A percentile compares a stretch with the other conserved stretches of the same genome.
Evolutionary conservation across 2,797 vertebrate species (phyloP).

Genomic region (Pelochelys cantorii): DNA sequence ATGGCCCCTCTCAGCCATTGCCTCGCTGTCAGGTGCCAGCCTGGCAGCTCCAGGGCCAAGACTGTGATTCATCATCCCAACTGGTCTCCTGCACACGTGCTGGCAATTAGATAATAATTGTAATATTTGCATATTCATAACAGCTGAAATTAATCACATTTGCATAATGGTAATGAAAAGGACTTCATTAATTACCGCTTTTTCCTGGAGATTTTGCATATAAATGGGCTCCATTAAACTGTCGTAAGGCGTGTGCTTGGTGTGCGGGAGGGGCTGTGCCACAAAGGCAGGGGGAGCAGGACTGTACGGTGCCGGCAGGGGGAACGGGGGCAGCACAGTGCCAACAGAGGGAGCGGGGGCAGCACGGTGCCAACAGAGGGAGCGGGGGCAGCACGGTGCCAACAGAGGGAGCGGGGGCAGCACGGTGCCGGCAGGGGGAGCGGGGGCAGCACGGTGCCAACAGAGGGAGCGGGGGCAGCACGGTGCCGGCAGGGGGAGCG

Average conservation of each 20-base stretch:
- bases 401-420: too few species aligned
- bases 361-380: too few species aligned
- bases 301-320: fast-evolving
- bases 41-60: neutral
- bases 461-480: too few species aligned
- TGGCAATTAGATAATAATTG: conserved; percentile 78
- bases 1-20: neutral
- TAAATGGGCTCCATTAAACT: conserved; percentile 67
- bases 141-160: conserved; percentile 81
- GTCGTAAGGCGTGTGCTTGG: neutral
- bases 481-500: too few species aligned
- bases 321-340: too few species aligned
- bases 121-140: conserved; percentile 83
- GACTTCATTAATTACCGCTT: conserved; percentile 80
- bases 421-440: too few species aligned
- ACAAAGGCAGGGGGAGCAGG: neutral
- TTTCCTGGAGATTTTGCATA: conserved; percentile 74
- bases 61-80: conserved; percentile 70
- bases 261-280: neutral
- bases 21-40: neutral
- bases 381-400: too few species aligned
- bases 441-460: too few species aligned
- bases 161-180: conserved; percentile 83
- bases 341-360: too few species aligned
- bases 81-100: conserved; percentile 53